phyloP scores from a whole-genome alignment of 2,888 invertebrate genomes.

The Acrocyrtus sp. region DNA sequence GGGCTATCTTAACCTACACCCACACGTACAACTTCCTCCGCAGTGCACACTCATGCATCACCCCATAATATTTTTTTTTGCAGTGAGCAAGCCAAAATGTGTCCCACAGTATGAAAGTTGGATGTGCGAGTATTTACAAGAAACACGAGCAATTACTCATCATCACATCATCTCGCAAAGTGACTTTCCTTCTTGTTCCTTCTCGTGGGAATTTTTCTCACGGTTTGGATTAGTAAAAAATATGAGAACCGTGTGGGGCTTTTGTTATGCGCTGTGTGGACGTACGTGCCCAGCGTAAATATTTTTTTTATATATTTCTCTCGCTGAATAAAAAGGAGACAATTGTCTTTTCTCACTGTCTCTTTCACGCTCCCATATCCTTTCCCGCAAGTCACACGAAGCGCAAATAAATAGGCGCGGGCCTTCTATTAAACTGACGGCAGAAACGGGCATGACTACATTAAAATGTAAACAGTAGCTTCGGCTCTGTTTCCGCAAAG shows the following conservation, averaged over 20 bases:
- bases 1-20: background rate
- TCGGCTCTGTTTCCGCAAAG: background rate
- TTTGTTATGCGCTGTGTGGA: no score
- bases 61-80: background rate
- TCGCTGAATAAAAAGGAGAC: no score
- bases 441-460: no score
- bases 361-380: background rate
- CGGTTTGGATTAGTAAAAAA: slow-evolving; percentile 16
- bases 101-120: background rate
- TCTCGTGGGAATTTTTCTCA: slow-evolving; percentile 43
- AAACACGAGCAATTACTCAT: slow-evolving; percentile 41
- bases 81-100: background rate
- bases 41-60: no score
- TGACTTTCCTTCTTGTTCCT: slow-evolving; percentile 31
- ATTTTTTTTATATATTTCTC: no score
- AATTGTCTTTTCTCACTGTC: background rate
- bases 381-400: background rate
- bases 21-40: no score
- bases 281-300: slow-evolving; percentile 7
- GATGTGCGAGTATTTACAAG: background rate
- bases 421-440: background rate
- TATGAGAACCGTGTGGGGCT: background rate
- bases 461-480: no score
- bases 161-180: slow-evolving; percentile 4
- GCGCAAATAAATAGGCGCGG: background rate